These are phyloP conservation scores for Euzetes globulus DNA, from an alignment of 2,888 invertebrate species.

Conservation along the genomic window DNA sequence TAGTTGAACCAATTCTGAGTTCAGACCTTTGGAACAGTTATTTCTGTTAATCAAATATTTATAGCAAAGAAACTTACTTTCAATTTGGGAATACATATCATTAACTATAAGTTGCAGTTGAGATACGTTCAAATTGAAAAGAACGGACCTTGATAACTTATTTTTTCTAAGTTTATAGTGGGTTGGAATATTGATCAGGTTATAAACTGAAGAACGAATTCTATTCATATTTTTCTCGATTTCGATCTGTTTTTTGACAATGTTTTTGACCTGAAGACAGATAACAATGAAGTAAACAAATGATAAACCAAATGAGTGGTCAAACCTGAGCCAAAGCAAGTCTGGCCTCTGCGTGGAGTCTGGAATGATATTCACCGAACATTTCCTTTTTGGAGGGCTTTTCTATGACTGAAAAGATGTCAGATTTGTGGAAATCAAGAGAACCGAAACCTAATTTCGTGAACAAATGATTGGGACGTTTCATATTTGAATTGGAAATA, in stretches of 20 bases:
- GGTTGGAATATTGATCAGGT: slow-evolving; percentile 31
- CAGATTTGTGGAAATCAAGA: slow-evolving; percentile 30
- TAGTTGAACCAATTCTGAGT: slow-evolving; percentile 79
- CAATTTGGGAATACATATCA: slow-evolving; percentile 86
- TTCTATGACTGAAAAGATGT: slow-evolving; percentile 25
- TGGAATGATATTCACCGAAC: slow-evolving; percentile 35
- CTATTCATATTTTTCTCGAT: slow-evolving; percentile 46
- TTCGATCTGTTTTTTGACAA: slow-evolving; percentile 82
- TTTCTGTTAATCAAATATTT: neutral
- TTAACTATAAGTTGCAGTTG: slow-evolving; percentile 90
- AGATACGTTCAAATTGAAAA: slow-evolving; percentile 77
- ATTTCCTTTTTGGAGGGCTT: slow-evolving; percentile 27
- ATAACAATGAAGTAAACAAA: neutral
- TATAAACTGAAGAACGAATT: slow-evolving; percentile 60
- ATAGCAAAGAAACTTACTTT: slow-evolving; percentile 52
- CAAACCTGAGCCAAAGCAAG: slow-evolving; percentile 61
- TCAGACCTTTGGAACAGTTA: slow-evolving; percentile 63
- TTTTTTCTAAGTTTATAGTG: slow-evolving; percentile 3
- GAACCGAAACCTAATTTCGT: slow-evolving; percentile 29
- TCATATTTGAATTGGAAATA: neutral
- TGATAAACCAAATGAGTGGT: neutral
- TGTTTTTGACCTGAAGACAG: slow-evolving; percentile 67
- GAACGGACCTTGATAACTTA: slow-evolving; percentile 29
- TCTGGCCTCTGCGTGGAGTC: slow-evolving; percentile 72
- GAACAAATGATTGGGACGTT: slow-evolving; percentile 32